A percentile compares a stretch with the other conserved stretches of the same genome.
phyloP scores from a whole-genome alignment of 2,113 vertebrate genomes.

The Acrocephalus arundinaceus region DNA sequence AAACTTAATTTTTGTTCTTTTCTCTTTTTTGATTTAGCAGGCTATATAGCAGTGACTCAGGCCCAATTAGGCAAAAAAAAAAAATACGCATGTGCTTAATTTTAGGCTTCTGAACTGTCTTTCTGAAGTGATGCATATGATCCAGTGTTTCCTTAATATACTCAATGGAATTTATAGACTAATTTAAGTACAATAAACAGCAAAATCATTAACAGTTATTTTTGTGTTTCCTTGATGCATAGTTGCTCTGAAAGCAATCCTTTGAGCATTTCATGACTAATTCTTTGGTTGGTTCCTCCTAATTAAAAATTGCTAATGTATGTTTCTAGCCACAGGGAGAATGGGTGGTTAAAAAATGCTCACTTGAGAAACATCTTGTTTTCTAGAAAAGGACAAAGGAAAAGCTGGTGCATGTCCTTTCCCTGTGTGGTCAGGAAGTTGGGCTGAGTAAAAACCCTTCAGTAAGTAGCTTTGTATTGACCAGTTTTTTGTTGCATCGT shows the following conservation, averaged over 20 bases:
- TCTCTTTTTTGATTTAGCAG: background rate
- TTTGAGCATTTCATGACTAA: background rate
- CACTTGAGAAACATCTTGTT: constrained; percentile 22
- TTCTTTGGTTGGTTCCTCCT: background rate
- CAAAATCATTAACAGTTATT: background rate
- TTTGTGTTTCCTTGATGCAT: background rate
- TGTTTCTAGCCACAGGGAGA: background rate
- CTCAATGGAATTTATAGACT: background rate
- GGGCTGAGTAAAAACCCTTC: constrained; percentile 98
- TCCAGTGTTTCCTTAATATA: background rate
- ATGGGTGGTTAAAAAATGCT: background rate
- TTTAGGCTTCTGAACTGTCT: background rate
- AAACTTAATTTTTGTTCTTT: background rate
- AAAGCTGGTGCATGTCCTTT: constrained; percentile 95
- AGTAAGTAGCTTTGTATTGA: constrained; percentile 75
- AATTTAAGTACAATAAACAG: background rate
- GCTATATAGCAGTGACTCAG: background rate
- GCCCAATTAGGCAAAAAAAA: background rate
- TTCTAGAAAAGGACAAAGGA: constrained; percentile 95
- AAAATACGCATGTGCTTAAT: background rate
- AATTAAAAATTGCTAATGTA: background rate
- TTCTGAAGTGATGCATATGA: background rate
- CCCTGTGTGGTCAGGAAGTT: constrained; percentile 96
- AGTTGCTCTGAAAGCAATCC: background rate
- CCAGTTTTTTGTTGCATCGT: background rate